Percentiles rank a stretch among this genome's conserved stretches.
phyloP scores from a whole-genome alignment of 1,140 invertebrate genomes.

The Hylaeus anthracinus region DNA sequence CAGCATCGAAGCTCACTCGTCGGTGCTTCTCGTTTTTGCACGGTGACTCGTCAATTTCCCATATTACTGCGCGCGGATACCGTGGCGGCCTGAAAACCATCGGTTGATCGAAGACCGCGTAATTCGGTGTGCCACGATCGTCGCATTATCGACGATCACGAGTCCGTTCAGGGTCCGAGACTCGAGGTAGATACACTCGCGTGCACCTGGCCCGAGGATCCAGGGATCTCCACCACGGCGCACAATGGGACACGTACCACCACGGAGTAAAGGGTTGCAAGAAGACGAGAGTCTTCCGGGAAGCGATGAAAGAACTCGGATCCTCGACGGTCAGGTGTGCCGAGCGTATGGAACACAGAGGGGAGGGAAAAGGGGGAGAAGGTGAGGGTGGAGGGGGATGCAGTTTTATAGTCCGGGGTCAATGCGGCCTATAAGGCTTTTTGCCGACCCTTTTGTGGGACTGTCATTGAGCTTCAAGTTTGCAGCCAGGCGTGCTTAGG shows the following conservation, averaged over 20 bases:
- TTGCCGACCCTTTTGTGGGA: constrained; percentile 38
- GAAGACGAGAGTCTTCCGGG: constrained; percentile 72
- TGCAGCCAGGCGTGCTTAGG: neutral
- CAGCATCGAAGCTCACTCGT: neutral
- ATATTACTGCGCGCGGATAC: neutral
- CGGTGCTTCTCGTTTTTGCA: neutral
- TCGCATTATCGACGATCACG: constrained; percentile 61
- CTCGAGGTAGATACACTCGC: constrained; percentile 18
- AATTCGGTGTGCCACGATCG: constrained; percentile 50
- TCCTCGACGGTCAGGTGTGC: constrained; percentile 65
- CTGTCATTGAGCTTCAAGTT: constrained; percentile 14
- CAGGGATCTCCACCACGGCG: constrained; percentile 39
- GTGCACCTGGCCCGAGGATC: constrained; percentile 58
- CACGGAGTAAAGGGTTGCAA: constrained; percentile 62
- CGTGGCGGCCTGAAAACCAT: neutral
- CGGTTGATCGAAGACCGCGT: constrained; percentile 16
- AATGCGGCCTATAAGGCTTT: constrained; percentile 47
- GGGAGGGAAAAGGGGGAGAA: too few species aligned
- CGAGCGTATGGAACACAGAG: constrained; percentile 19
- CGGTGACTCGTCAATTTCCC: constrained; percentile 21
- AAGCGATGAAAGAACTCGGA: constrained; percentile 68
- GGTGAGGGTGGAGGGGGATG: constrained; percentile 16
- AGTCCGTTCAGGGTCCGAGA: constrained; percentile 20
- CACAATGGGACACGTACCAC: constrained; percentile 67
- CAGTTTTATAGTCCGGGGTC: constrained; percentile 54